Evolutionary conservation across 2,888 invertebrate species (phyloP).

Genomic region (Stegophylla sp.): DNA sequence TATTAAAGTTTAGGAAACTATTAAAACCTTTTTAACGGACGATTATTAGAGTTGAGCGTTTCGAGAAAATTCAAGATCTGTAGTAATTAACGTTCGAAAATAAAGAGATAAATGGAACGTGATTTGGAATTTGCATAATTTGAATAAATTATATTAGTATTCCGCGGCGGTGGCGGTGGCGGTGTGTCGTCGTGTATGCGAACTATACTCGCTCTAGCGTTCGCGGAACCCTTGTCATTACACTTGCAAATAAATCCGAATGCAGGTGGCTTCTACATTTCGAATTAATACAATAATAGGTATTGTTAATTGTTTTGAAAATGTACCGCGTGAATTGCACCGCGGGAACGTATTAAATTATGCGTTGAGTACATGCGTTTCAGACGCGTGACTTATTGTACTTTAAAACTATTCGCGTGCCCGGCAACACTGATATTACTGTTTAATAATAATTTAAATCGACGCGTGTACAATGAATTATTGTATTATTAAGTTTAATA

Average conservation of each 20-base stretch:
- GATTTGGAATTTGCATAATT: constrained; percentile 39
- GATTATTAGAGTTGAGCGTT: background rate
- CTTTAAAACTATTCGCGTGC: no score
- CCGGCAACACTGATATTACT: no score
- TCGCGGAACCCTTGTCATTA: constrained; percentile 44
- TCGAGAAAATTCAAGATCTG: background rate
- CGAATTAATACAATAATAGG: constrained; percentile 27
- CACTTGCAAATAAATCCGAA: constrained; percentile 39
- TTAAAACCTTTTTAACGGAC: no score
- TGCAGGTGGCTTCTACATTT: background rate
- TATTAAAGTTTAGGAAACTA: no score
- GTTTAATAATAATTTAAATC: no score
- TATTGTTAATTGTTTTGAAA: constrained; percentile 33
- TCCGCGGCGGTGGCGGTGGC: background rate
- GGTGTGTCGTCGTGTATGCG: no score
- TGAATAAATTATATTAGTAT: constrained; percentile 36
- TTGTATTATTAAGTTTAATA: no score
- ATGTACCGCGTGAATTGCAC: background rate
- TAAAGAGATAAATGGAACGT: constrained; percentile 24
- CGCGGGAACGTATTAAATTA: no score
- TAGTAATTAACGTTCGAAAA: background rate
- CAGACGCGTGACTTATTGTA: no score
- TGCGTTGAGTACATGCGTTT: no score
- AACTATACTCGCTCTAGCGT: constrained; percentile 5
- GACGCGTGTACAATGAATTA: no score